A percentile compares a stretch with the other conserved stretches of the same genome.
Conservation (phyloP, 2,888 invertebrate genomes). For the Spisula subtruncata region DNA sequence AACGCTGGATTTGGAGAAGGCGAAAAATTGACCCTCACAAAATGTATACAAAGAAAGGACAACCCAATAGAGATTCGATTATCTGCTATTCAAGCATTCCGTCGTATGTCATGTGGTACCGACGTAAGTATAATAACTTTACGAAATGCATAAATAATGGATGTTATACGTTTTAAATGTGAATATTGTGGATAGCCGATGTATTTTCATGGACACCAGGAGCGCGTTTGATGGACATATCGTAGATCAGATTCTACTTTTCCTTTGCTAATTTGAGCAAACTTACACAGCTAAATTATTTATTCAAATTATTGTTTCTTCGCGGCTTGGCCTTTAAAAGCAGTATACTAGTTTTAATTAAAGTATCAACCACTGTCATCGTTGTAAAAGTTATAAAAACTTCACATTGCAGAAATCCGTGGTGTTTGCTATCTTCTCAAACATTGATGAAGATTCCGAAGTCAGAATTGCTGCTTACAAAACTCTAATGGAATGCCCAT, state of each 20-base stretch:
- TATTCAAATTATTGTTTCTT: no score
- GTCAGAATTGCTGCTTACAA: slow-evolving; percentile 95
- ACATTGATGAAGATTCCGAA: slow-evolving; percentile 93
- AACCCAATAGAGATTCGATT: slow-evolving; percentile 92
- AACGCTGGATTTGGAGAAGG: slow-evolving; percentile 93
- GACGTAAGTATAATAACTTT: slow-evolving; percentile 81
- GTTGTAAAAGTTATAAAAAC: background rate
- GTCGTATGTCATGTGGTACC: slow-evolving; percentile 91
- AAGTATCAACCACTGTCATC: no score
- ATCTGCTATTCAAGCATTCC: slow-evolving; percentile 94
- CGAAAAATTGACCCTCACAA: slow-evolving; percentile 79
- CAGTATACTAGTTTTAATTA: background rate
- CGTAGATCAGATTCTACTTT: no score
- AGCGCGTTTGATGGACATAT: no score
- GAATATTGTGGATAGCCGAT: no score
- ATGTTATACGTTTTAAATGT: background rate
- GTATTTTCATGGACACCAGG: no score
- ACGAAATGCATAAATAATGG: background rate
- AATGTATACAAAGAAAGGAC: slow-evolving; percentile 88
- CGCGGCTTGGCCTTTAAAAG: background rate
- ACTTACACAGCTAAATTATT: no score
- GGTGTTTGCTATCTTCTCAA: slow-evolving; percentile 91
- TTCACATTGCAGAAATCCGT: slow-evolving; percentile 76
- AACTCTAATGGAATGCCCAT: slow-evolving; percentile 96
- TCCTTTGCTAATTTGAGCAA: no score